Evolutionary conservation across 2,797 vertebrate genomes (phyloP), one percentile per base, ranked within the genome.

Genomic region (Adelosebastes latens): DNA sequence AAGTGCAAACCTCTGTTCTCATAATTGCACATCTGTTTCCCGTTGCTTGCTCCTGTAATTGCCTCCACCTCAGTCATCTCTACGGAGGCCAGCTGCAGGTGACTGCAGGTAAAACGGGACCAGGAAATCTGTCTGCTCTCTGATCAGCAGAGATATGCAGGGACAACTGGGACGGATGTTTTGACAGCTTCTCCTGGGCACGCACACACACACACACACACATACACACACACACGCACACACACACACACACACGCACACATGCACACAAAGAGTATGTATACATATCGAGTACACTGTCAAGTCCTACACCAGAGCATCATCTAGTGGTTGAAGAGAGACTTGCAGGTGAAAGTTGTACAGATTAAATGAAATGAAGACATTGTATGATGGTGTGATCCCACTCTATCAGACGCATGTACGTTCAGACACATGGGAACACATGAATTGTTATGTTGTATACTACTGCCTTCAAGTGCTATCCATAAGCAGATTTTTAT

Each of bases 21-120:
- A 79, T 95, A 93, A 94, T 94, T 94, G 92, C 92, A 94, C 94
- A 94, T 93, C 94, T 95, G 95, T 94, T 93, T 93, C 80, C 69
- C 64, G 24, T 91, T 88, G 86, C 85, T 80, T 69, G 83, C 86
- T 79, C 75, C 78, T 85, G 88, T 95, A 94, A 94, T 95, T 94
- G 90, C 89, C 88, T 94, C 85, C 85, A 88, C 83, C 87, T 84
- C 85, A 65, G 79, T 89, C 81, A 53, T 92, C 84, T 92, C 92
- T 32, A 11, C 14, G 8, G 91, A 88, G 86, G 75, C 63, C 36
- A 31, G 75, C 83, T 87, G 89, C 89, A 93, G 91, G 91, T 93
- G 90, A 93, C 81, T 74, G 81, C 84, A 86, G 89, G 88, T 92
- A 87, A 84, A 87, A 81, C 25, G 66, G 83, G 83, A 87, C 63